These are phyloP conservation scores for Anas georgica DNA, from an alignment of 2,797 vertebrate species.

Conservation along the genomic window DNA sequence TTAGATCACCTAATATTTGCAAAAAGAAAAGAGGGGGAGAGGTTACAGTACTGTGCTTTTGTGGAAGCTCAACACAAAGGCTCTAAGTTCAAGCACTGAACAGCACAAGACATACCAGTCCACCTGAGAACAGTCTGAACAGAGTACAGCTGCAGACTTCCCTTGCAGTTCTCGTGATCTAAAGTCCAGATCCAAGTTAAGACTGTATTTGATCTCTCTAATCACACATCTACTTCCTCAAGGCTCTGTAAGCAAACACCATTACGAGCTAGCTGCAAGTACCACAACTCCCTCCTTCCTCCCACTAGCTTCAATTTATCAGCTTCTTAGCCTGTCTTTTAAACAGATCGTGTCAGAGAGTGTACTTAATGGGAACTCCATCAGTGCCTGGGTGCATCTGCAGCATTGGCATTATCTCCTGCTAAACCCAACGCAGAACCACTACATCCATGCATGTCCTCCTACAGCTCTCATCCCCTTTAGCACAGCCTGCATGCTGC, in stretches of 20 bases:
- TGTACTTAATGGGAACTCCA: background rate
- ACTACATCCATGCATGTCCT: background rate
- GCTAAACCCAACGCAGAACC: background rate
- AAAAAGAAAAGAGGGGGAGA: fast-evolving
- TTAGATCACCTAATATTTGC: slow-evolving; percentile 79
- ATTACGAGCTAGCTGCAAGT: background rate
- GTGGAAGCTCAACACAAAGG: background rate
- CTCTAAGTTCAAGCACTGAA: background rate
- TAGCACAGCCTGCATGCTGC: background rate
- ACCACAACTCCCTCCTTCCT: background rate
- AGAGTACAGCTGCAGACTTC: background rate
- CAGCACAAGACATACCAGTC: background rate
- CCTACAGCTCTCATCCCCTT: background rate
- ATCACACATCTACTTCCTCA: background rate
- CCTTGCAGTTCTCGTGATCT: background rate
- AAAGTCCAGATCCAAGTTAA: background rate
- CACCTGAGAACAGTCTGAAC: background rate
- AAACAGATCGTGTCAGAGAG: background rate
- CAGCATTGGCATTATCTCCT: background rate
- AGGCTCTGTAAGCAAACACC: background rate
- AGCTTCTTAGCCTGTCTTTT: background rate
- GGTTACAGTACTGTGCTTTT: background rate
- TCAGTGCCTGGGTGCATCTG: background rate
- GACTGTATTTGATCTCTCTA: background rate
- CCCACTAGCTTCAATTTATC: background rate